Percentiles rank a stretch among this genome's conserved stretches.
Conservation (phyloP, 2,797 vertebrate species). For the Hoplostethus mediterraneus region DNA sequence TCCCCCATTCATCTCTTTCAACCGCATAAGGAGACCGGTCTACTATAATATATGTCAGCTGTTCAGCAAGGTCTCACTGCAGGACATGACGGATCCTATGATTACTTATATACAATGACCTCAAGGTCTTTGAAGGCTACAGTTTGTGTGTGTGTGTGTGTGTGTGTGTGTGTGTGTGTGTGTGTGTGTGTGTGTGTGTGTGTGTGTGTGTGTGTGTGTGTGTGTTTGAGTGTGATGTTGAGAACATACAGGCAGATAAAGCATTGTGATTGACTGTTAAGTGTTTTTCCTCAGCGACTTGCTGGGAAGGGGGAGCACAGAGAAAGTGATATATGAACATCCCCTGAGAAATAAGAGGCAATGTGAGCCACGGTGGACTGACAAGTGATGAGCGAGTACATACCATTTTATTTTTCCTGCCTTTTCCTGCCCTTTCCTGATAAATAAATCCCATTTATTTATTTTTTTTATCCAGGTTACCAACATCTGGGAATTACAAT, state of each 20-base stretch:
- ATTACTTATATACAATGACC: background rate
- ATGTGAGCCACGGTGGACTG: background rate
- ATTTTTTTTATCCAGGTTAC: background rate
- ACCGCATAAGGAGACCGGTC: no score
- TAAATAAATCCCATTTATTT: background rate
- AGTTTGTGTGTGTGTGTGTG: background rate
- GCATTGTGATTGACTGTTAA: background rate
- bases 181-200: background rate
- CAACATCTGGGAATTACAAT: background rate
- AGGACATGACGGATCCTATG: background rate
- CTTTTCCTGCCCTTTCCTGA: background rate
- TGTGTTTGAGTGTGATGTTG: background rate
- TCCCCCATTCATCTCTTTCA: no score
- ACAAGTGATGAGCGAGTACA: background rate
- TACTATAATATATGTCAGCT: background rate
- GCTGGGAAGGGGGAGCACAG: background rate
- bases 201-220: background rate
- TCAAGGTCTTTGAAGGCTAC: conserved; percentile 4
- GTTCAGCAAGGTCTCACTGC: no score
- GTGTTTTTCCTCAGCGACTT: background rate
- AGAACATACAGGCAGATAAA: background rate
- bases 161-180: background rate
- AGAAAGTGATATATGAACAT: background rate
- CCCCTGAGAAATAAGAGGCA: background rate
- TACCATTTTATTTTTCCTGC: background rate